These are phyloP conservation scores for Neoscelio sp. DNA, from an alignment of 2,888 invertebrate species.

Conservation along the genomic window DNA sequence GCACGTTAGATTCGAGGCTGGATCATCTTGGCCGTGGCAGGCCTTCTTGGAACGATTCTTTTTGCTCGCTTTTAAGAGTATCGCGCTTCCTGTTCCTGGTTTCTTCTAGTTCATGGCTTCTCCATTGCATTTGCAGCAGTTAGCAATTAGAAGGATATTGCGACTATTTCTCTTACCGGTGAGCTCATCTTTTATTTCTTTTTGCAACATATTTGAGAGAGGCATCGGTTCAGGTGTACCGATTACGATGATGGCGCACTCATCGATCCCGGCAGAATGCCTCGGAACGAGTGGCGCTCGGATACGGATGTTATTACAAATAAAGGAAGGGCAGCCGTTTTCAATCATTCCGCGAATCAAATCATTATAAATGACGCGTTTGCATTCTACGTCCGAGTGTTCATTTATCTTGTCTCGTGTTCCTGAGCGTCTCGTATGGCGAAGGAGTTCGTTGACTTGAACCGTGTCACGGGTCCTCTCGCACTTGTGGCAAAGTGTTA, in stretches of 20 bases:
- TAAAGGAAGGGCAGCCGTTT: constrained; percentile 24
- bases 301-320: constrained; percentile 47
- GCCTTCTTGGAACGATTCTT: constrained; percentile 58
- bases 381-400: constrained; percentile 30
- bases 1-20: constrained; percentile 26
- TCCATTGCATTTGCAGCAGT: constrained; percentile 19
- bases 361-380: constrained; percentile 52
- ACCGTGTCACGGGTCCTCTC: constrained; percentile 41
- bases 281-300: constrained; percentile 26
- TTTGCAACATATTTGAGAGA: constrained; percentile 53
- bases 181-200: constrained; percentile 45
- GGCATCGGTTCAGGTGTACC: constrained; percentile 34
- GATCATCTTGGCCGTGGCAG: constrained; percentile 20
- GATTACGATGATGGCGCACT: constrained; percentile 57
- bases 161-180: constrained; percentile 45
- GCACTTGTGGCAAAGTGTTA: constrained; percentile 35
- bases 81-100: constrained; percentile 59
- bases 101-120: constrained; percentile 38
- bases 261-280: constrained; percentile 54
- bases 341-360: constrained; percentile 61
- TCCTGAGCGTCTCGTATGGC: constrained; percentile 20
- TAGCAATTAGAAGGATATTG: constrained; percentile 64
- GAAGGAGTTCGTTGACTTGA: constrained; percentile 54
- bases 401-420: constrained; percentile 47
- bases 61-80: constrained; percentile 42